Conservation (phyloP, 2,113 vertebrate species). For the Rallus limicola region DNA sequence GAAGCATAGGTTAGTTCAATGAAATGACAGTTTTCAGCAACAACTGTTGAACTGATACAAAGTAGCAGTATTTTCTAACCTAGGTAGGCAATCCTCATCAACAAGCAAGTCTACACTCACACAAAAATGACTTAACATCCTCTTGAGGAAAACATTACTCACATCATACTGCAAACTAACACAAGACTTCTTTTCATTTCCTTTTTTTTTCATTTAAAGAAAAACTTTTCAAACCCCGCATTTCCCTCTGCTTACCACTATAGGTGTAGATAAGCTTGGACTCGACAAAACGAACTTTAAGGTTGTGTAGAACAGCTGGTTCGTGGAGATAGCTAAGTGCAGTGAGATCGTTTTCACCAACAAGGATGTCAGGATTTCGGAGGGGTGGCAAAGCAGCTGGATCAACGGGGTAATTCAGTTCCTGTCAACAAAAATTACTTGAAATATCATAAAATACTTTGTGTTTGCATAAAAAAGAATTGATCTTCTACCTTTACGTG, state of each 20-base stretch:
- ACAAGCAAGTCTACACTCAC: not conserved
- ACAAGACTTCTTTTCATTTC: not conserved
- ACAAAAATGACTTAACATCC: not conserved
- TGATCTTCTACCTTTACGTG: not conserved
- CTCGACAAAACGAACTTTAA: constrained; percentile 93
- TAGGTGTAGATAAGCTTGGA: constrained; percentile 98
- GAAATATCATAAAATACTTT: not conserved
- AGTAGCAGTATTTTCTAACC: not conserved
- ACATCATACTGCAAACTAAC: not conserved
- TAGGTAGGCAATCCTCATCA: not conserved
- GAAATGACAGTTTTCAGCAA: not conserved
- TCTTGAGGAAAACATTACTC: not conserved
- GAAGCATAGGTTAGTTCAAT: not conserved
- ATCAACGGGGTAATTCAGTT: constrained; percentile 80
- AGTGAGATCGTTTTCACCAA: constrained; percentile 98
- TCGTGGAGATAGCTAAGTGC: constrained; percentile 98
- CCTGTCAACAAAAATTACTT: constrained; percentile 67
- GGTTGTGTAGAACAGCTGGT: constrained; percentile 94
- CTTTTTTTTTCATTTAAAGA: not conserved
- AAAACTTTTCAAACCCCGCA: not conserved
- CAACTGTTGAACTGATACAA: not conserved
- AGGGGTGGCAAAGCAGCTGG: constrained; percentile 84
- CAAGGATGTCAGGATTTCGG: constrained; percentile 95
- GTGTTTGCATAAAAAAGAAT: not conserved
- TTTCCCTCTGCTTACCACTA: constrained; percentile 81